Base-by-base conservation (phyloP, 2,113 vertebrate genomes). In the Polypterus bichir region DNA sequence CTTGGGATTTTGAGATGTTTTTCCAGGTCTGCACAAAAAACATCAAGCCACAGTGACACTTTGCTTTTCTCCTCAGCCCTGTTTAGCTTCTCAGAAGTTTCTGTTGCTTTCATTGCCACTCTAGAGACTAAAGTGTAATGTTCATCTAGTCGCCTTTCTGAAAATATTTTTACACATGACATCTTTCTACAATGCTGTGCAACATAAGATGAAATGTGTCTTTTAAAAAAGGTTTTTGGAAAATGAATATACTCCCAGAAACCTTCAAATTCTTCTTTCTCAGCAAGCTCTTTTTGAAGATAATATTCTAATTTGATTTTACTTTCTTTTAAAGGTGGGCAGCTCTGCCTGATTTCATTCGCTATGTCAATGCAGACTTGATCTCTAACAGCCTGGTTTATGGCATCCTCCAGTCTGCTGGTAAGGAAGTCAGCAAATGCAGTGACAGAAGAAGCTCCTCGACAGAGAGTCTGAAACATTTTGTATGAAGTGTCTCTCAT, bases 401-500 rank as follows among this genome's bases (percentile, higher is more conserved):
- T 55, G 49, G 51, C 58, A 63, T 58, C 44, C 48, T 59, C n/a
- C 7, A 69, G 44, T 48, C 59, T 10, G 0, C 3, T 66, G 1
- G 57, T 62, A 3, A 72, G 52, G 54, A 69, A 60, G 6, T 66
- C 4, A 10, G 58, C 68, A 54, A 69, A 61, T 1, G 61, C 59
- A 47, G 10, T 62, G 4, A 66, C 61, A n/a, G 62, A 64, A 44
- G 9, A 57, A 46, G 68, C 62, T 68, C 59, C 65, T 65, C 70
- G 60, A 54, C 64, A 76, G 6, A 53, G 59, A 5, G 63, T 56
- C 44, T 62, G 66, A 63, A 73, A 72, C 52, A 63, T 44, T 5
- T 65, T 47, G 51, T 70, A 65, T 54, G 54, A 67, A 27, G 76
- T 7, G 0, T 72, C 55, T 58, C 53, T 74, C 54, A 71, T 64